Evolutionary conservation across 2,797 vertebrate species (phyloP).

Genomic region (Corythornis leucogaster): DNA sequence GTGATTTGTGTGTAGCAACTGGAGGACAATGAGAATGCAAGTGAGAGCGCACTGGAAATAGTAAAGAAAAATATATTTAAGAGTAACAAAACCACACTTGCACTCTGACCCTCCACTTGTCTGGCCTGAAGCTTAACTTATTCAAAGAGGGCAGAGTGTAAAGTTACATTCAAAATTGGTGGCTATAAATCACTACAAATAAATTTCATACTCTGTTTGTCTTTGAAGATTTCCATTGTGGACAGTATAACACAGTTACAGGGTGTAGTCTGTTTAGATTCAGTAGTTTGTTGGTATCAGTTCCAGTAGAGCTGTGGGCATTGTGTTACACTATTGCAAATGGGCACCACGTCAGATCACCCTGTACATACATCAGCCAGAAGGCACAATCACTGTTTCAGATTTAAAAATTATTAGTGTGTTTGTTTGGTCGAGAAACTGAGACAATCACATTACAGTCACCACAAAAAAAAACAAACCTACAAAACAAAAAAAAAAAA

Average conservation of each 20-base stretch:
- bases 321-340: slow-evolving; percentile 92
- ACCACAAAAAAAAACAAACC: slow-evolving; percentile 83
- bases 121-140: slow-evolving; percentile 83
- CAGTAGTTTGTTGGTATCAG: slow-evolving; percentile 99
- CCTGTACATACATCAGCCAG: slow-evolving; percentile 87
- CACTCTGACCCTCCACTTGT: slow-evolving; percentile 90
- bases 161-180: slow-evolving; percentile 86
- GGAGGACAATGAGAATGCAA: slow-evolving; percentile 77
- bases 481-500: slow-evolving; percentile 73
- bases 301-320: slow-evolving; percentile 96
- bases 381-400: slow-evolving; percentile 87
- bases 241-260: slow-evolving; percentile 96
- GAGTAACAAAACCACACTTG: slow-evolving; percentile 82
- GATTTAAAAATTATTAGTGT: slow-evolving; percentile 87
- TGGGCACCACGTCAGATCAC: slow-evolving; percentile 98
- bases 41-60: slow-evolving; percentile 81
- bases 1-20: slow-evolving; percentile 84
- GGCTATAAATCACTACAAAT: slow-evolving; percentile 94
- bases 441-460: slow-evolving; percentile 99
- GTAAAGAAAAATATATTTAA: slow-evolving; percentile 82
- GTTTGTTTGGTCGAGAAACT: slow-evolving; percentile 92
- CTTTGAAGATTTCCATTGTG: slow-evolving; percentile 95
- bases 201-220: slow-evolving; percentile 93
- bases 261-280: slow-evolving; percentile 98
- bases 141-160: slow-evolving; percentile 87